Percentiles rank a stretch among this genome's conserved stretches.
Conservation (phyloP, 1,140 invertebrate genomes). For the Sycophila sp. region DNA sequence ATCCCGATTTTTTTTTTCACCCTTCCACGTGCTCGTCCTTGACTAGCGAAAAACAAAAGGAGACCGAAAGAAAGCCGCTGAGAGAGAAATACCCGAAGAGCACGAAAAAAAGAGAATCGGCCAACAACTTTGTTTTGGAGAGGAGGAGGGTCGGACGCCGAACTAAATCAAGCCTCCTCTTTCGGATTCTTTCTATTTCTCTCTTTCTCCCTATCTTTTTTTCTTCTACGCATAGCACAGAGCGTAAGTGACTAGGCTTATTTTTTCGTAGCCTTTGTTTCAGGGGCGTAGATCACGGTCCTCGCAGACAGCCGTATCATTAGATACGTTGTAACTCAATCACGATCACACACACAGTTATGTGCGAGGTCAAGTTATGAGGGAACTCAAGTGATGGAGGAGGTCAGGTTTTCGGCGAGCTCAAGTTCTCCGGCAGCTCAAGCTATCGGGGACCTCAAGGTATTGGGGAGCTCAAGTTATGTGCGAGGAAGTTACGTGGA, state of each 20-base stretch:
- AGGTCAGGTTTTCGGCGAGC: too few relatives aligned
- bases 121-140: background rate
- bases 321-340: slow-evolving; percentile 60
- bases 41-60: slow-evolving; percentile 7
- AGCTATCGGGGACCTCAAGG: too few relatives aligned
- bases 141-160: background rate
- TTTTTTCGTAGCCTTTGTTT: slow-evolving; percentile 43
- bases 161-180: slow-evolving; percentile 29
- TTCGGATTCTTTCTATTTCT: slow-evolving; percentile 1
- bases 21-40: background rate
- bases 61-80: background rate
- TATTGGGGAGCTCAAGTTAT: too few relatives aligned
- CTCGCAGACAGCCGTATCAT: slow-evolving; percentile 53
- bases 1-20: slow-evolving; percentile 21
- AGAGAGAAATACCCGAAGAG: background rate
- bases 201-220: background rate
- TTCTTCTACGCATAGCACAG: too few relatives aligned
- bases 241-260: slow-evolving; percentile 19
- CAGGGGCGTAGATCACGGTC: slow-evolving; percentile 49
- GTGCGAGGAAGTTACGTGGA: too few relatives aligned
- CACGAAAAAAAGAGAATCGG: background rate
- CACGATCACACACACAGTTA: slow-evolving; percentile 43
- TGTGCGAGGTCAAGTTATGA: too few relatives aligned
- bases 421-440: too few relatives aligned
- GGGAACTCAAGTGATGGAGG: too few relatives aligned